Base-by-base conservation (phyloP, 2,113 vertebrate species). In the Seriola rivoliana region DNA sequence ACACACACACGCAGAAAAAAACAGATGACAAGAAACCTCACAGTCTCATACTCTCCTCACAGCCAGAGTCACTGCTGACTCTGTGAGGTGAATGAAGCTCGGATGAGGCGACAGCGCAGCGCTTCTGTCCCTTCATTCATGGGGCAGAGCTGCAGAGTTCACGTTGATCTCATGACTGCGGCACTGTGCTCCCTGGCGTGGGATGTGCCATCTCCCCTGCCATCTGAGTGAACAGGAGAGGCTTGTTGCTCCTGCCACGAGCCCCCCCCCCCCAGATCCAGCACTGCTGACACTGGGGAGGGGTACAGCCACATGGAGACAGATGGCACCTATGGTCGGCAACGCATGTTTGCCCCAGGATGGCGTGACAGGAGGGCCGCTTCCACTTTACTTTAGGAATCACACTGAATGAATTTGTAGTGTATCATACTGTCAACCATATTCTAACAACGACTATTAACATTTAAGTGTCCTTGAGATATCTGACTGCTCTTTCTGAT, bases 191-290 rank as follows among this genome's bases (percentile, higher is more conserved):
- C 89, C 71, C 81, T 76, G 79, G 84, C 21, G 70, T 90, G 85
- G 69, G 86, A 92, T 87, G 83, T 88, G 90, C 75, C 88, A 81
- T 89, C 84, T 87, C 89, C 73, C 67, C 70, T 68, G 85, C 88
- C 90, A 89, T 93, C 90, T 91, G 88, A 93, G 82, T 40, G 78
- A 93, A 87, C 85, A 93, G 84, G 84, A 88, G 80, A 89, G 85
- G 80, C 75, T 88, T 92, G 89, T 90, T 91, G 82, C 55, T 82
- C 59, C 63, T 57, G 81, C 86, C 78, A 80, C 44, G 64, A 89
- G 88, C 87, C 81, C 76, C 79, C 48, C 86, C 29, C 83, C 90
- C 88, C 82, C 71, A 71, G 87, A 82, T 78, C 63, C 82, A 84
- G 81, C 67, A 78, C 81, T 75, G 71, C 82, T 82, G 68, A 90